phyloP scores from a whole-genome alignment of 2,888 invertebrate species.

The Tiliacea aurago region DNA sequence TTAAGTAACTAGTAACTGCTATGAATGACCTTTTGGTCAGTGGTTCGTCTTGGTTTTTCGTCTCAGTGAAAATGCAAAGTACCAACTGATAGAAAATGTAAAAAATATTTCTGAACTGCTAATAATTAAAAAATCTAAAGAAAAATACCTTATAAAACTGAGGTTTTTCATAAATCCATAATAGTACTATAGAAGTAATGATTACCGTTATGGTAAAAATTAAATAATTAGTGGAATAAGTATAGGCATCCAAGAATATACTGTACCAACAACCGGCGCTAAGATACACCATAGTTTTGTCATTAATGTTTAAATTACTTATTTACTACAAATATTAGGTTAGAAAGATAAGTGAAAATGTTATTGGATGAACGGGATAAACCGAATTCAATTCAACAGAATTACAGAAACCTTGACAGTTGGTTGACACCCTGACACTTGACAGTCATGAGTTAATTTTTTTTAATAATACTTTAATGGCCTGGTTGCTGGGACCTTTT shows the following conservation, averaged over 20 bases:
- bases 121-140: not conserved
- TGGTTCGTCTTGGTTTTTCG: not conserved
- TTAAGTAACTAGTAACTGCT: not conserved
- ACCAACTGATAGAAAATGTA: not conserved
- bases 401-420: too few species aligned
- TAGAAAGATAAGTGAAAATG: not conserved
- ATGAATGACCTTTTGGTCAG: not conserved
- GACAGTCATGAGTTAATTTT: too few species aligned
- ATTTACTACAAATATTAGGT: not conserved
- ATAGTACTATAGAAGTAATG: slow-evolving; percentile 73
- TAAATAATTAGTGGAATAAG: slow-evolving; percentile 80
- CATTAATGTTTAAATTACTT: not conserved
- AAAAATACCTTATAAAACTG: slow-evolving; percentile 79
- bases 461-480: too few species aligned
- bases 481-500: too few species aligned
- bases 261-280: slow-evolving; percentile 72
- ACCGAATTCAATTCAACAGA: too few species aligned
- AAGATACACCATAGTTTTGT: slow-evolving; percentile 49
- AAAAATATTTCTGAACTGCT: not conserved
- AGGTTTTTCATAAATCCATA: slow-evolving; percentile 83
- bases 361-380: too few species aligned
- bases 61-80: not conserved
- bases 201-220: slow-evolving; percentile 75
- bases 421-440: too few species aligned
- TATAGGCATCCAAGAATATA: slow-evolving; percentile 79